These are phyloP conservation scores for Ephydatia muelleri DNA, from an alignment of 37 sponge, comb jelly and placozoan species.

Conservation along the genomic window DNA sequence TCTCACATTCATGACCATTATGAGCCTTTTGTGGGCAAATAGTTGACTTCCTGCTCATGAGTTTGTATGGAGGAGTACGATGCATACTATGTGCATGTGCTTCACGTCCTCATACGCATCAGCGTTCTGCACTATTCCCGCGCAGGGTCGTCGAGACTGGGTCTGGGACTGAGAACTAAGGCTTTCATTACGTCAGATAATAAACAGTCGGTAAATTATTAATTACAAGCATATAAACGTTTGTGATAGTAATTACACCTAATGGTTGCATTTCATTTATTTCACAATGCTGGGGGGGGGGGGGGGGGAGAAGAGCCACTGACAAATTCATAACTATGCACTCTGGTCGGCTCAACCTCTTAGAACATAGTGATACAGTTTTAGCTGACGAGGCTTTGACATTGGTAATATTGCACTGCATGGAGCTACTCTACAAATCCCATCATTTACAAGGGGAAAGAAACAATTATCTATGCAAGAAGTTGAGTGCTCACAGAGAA, in stretches of 20 bases:
- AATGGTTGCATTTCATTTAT: constrained; percentile 26
- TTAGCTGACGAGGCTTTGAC: constrained; percentile 45
- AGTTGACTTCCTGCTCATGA: no score
- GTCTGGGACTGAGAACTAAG: no score
- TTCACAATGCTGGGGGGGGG: constrained; percentile 39
- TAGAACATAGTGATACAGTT: constrained; percentile 38
- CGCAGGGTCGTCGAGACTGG: no score
- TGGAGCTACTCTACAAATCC: constrained; percentile 51
- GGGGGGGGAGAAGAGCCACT: constrained; percentile 25
- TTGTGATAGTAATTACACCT: constrained; percentile 51
- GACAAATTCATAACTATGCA: constrained; percentile 37
- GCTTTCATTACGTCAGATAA: no score
- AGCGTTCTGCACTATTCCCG: no score
- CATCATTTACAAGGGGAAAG: constrained; percentile 40
- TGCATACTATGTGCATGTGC: no score
- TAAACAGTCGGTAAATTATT: no score
- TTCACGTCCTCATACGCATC: no score
- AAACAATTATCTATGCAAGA: constrained; percentile 40
- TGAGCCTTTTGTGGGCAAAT: no score
- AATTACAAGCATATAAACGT: neutral
- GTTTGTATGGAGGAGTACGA: no score
- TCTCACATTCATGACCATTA: no score
- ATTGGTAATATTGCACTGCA: constrained; percentile 35
- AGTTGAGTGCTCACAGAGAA: constrained; percentile 36
- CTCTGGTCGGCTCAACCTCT: constrained; percentile 33